Evolutionary conservation across 2,797 vertebrate genomes (phyloP).

Genomic region (Sternotherus odoratus): DNA sequence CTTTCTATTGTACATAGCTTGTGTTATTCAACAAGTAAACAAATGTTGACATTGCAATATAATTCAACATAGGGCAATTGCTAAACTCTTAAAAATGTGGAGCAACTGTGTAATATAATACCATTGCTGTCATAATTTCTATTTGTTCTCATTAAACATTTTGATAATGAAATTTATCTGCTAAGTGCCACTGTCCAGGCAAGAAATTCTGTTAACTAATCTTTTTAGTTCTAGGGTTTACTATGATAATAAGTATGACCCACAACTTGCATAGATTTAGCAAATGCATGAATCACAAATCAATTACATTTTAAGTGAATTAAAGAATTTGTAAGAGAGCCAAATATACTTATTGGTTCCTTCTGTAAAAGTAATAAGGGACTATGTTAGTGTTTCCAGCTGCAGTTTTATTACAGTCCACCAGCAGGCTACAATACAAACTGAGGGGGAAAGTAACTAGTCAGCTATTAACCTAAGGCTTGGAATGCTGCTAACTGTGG

Average conservation of each 20-base stretch:
- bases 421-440: slow-evolving; percentile 45
- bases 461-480: neutral
- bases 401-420: slow-evolving; percentile 65
- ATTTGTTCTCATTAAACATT: slow-evolving; percentile 65
- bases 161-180: slow-evolving; percentile 52
- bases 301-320: slow-evolving; percentile 67
- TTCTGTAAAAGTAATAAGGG: slow-evolving; percentile 66
- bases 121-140: slow-evolving; percentile 21
- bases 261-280: slow-evolving; percentile 64
- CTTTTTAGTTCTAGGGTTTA: slow-evolving; percentile 65
- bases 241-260: slow-evolving; percentile 57
- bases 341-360: slow-evolving; percentile 69
- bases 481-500: neutral
- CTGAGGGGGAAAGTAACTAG: neutral
- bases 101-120: slow-evolving; percentile 29
- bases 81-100: slow-evolving; percentile 34
- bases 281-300: slow-evolving; percentile 57
- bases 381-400: slow-evolving; percentile 68
- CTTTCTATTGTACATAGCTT: neutral
- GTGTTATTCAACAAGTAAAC: neutral
- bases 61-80: slow-evolving; percentile 25
- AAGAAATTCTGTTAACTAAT: slow-evolving; percentile 44
- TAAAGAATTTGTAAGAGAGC: slow-evolving; percentile 63
- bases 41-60: slow-evolving; percentile 1
- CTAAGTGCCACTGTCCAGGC: slow-evolving; percentile 55